These are phyloP conservation scores for Dromas ardeola DNA, from an alignment of 2,113 vertebrate genomes.

Conservation along the genomic window DNA sequence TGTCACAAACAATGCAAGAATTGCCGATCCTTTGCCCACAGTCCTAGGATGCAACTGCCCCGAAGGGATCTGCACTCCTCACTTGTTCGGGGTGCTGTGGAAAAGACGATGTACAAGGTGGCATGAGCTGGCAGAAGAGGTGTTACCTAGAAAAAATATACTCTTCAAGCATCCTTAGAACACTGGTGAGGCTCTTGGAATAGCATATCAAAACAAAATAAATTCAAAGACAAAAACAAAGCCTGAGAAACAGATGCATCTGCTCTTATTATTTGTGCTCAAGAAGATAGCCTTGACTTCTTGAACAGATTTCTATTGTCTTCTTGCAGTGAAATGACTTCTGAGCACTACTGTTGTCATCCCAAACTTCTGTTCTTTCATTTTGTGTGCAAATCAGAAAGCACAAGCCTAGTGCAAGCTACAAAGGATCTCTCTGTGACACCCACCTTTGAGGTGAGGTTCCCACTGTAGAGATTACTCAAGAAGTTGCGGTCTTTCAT, in stretches of 20 bases:
- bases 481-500: background rate
- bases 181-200: background rate
- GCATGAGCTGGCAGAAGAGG: background rate
- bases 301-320: background rate
- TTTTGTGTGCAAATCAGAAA: background rate
- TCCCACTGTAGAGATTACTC: background rate
- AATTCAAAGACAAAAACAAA: background rate
- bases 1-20: background rate
- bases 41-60: background rate
- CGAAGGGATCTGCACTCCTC: rapidly evolving
- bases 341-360: background rate
- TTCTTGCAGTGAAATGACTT: background rate
- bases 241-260: background rate
- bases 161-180: background rate
- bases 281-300: background rate
- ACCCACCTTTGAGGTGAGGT: rapidly evolving
- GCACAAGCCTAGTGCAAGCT: background rate
- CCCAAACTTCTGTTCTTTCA: background rate
- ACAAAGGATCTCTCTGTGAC: background rate
- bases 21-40: background rate
- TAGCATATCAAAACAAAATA: background rate
- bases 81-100: rapidly evolving
- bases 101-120: background rate
- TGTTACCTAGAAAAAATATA: background rate
- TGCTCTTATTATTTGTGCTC: background rate